Percentiles rank a stretch among this genome's conserved stretches.
phyloP scores from a whole-genome alignment of 2,113 vertebrate genomes.

The Argyrosomus japonicus region DNA sequence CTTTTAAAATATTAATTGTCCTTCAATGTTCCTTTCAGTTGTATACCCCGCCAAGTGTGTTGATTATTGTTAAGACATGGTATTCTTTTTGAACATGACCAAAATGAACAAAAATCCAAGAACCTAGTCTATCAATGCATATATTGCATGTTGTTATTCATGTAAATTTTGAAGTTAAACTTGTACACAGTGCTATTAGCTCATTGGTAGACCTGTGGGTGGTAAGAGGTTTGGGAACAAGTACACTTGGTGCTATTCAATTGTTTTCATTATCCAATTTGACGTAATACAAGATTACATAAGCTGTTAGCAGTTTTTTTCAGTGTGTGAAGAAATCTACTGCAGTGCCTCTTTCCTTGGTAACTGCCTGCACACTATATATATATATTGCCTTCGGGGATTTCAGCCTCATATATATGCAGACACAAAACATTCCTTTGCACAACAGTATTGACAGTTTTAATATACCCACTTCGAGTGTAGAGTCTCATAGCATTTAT shows the following conservation, averaged over 20 bases:
- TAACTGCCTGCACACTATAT: not conserved
- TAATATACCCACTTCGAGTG: conserved; percentile 54
- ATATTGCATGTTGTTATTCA: not conserved
- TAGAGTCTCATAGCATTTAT: conserved; percentile 43
- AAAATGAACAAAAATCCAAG: not conserved
- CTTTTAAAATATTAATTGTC: no score
- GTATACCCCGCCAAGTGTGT: not conserved
- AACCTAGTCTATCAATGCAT: not conserved
- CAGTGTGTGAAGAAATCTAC: not conserved
- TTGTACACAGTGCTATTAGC: not conserved
- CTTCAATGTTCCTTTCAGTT: not conserved
- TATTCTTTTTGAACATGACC: not conserved
- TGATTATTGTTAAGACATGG: no score
- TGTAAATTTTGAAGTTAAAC: not conserved
- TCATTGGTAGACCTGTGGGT: not conserved
- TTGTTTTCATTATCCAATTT: not conserved
- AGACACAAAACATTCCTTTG: conserved; percentile 65
- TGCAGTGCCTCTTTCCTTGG: conserved; percentile 13
- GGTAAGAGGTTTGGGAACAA: not conserved
- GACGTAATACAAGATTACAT: not conserved
- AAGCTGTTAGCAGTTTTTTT: not conserved
- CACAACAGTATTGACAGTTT: conserved; percentile 62
- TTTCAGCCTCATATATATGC: conserved; percentile 47
- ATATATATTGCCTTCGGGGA: conserved; percentile 20
- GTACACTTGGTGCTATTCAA: not conserved